Evolutionary conservation across 2,888 invertebrate genomes (phyloP).

Genomic region (Plebejus argus): DNA sequence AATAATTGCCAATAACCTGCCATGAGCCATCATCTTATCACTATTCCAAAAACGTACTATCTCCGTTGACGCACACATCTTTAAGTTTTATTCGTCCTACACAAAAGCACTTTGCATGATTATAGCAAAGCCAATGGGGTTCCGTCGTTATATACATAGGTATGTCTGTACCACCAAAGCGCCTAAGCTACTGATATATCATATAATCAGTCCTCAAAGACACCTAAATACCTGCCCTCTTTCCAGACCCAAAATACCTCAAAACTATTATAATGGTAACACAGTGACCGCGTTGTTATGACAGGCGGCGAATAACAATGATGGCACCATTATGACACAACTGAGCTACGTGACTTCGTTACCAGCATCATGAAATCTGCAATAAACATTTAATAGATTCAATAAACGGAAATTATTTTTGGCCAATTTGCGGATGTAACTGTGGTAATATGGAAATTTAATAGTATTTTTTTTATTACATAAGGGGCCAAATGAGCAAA

Average conservation of each 20-base stretch:
- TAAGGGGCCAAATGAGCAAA: no score
- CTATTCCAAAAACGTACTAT: no score
- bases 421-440: not conserved
- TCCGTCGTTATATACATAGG: no score
- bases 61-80: no score
- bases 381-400: not conserved
- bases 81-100: no score
- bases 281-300: not conserved
- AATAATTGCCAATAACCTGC: no score
- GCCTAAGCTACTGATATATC: not conserved
- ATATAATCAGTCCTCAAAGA: not conserved
- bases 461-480: no score
- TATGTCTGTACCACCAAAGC: no score
- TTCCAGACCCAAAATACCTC: not conserved
- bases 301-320: not conserved
- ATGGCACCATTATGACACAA: constrained; percentile 12
- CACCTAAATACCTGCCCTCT: not conserved
- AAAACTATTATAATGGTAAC: not conserved
- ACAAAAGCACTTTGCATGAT: no score
- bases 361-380: not conserved
- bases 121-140: no score
- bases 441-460: not conserved
- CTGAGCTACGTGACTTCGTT: constrained; percentile 9
- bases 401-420: constrained; percentile 8
- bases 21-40: no score